A percentile compares a stretch with the other conserved stretches of the same genome.
These are phyloP conservation scores for Strix uralensis DNA, from an alignment of 2,113 vertebrate genomes.

Conservation along the genomic window DNA sequence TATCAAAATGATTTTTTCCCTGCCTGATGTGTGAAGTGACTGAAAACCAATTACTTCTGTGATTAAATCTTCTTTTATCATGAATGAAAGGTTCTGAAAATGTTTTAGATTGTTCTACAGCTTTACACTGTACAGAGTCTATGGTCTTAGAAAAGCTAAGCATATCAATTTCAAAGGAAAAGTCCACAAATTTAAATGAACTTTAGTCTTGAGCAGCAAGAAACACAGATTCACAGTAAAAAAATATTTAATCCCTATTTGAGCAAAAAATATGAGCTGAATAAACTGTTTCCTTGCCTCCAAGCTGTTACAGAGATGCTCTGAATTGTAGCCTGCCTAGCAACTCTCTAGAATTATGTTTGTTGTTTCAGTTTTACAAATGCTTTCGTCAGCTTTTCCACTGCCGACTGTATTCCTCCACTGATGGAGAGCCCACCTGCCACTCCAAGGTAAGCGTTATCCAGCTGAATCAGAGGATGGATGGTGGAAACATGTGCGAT, in stretches of 20 bases:
- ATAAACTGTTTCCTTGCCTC: not conserved
- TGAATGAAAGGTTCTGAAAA: constrained; percentile 13
- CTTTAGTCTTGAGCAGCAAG: not conserved
- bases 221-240: not conserved
- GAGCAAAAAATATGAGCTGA: not conserved
- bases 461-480: constrained; percentile 63
- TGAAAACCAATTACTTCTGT: constrained; percentile 35
- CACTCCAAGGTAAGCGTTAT: constrained; percentile 74
- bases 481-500: fast-evolving
- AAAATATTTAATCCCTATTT: not conserved
- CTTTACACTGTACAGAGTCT: not conserved
- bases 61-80: constrained; percentile 31
- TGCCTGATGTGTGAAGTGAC: constrained; percentile 14
- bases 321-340: not conserved
- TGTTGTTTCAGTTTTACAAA: constrained; percentile 79
- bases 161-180: not conserved
- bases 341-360: not conserved
- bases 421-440: constrained; percentile 55
- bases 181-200: not conserved
- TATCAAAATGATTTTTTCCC: constrained; percentile 39
- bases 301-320: not conserved
- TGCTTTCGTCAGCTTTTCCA: constrained; percentile 82
- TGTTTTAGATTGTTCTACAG: not conserved
- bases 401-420: constrained; percentile 51
- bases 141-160: not conserved